Evolutionary conservation across 2,888 invertebrate genomes (phyloP), one percentile per base, ranked within the genome.

Genomic region (Apoda limacodes): DNA sequence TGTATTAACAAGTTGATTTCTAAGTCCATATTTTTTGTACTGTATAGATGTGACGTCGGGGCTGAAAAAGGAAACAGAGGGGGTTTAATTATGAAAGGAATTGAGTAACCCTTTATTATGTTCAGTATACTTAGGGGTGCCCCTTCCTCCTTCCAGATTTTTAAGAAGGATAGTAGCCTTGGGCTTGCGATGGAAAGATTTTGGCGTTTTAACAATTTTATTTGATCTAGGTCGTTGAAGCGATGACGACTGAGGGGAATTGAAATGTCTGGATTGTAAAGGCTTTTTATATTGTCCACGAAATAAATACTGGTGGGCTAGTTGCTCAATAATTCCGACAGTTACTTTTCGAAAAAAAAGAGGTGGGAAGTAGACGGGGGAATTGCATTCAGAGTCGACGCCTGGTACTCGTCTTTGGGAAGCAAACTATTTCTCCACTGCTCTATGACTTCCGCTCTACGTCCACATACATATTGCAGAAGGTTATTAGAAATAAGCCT

Each of bases 1-100:
- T 23, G 9, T 17, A 19, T 11, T 25, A 26, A 11, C 10, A 21
- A 9, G 3, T 11, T 7, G 10, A 32, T 28, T 28, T 19, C 21
- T 13, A 3, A n/a, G 14, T 25, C 14, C 6, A n/a, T 5, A 11
- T 5, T 5, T n/a, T 10, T 4, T n/a, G 25, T 7, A 2, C n/a
- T n/a, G 25, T 13, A 12, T 13, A 12, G 10, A 9, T 5, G 7
- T 6, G 20, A 23, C 19, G 20, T 22, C 13, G 7, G 10, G 24
- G 11, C 13, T 9, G 13, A 13, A 15, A 20, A 13, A 7, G 25
- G 22, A 4, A 19, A n/a, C 1, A 15, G 22, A 5, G 33, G 30
- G 17, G 34, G 25, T 27, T 11, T 32, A 13, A 27, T 25, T 10
- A 34, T n/a, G 26, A 38, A 38, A 7, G 32, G 34, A 11, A 34